phyloP scores from a whole-genome alignment of 2,113 vertebrate genomes.

The Gambusia holbrooki region DNA sequence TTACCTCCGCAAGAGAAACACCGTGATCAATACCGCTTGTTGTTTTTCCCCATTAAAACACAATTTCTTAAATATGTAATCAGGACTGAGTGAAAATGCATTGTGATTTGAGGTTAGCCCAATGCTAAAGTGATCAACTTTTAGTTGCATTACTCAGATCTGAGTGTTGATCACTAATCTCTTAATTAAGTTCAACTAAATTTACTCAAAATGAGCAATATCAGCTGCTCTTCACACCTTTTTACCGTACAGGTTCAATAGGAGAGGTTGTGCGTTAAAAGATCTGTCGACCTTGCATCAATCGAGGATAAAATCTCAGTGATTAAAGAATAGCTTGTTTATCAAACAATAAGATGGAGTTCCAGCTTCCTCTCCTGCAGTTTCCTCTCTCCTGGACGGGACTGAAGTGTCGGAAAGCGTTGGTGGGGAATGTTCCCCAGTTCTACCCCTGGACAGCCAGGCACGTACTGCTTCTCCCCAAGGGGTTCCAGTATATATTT shows the following conservation, averaged over 20 bases:
- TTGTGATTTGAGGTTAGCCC: neutral
- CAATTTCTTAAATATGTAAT: neutral
- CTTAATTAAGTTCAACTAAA: neutral
- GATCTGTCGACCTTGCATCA: neutral
- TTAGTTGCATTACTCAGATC: neutral
- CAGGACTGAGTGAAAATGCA: neutral
- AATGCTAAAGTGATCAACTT: neutral
- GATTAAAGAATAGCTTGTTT: conserved; percentile 49
- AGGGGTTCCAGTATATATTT: conserved; percentile 63
- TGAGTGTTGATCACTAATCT: neutral
- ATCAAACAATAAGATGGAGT: conserved; percentile 42
- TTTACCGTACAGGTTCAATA: neutral
- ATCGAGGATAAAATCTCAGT: conserved; percentile 3
- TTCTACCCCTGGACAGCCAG: conserved; percentile 58
- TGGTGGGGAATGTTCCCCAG: conserved; percentile 52
- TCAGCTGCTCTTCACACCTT: neutral
- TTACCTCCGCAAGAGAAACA: neutral
- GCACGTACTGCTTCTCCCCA: conserved; percentile 54
- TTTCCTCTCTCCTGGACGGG: conserved; percentile 74
- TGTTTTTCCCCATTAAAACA: neutral
- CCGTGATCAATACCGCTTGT: too few relatives aligned
- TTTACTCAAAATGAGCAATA: neutral
- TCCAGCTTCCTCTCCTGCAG: conserved; percentile 56
- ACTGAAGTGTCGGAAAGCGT: conserved; percentile 57
- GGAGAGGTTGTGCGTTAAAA: neutral